Conservation (phyloP, 2,888 invertebrate genomes). For the Bruchidius siliquastri region DNA sequence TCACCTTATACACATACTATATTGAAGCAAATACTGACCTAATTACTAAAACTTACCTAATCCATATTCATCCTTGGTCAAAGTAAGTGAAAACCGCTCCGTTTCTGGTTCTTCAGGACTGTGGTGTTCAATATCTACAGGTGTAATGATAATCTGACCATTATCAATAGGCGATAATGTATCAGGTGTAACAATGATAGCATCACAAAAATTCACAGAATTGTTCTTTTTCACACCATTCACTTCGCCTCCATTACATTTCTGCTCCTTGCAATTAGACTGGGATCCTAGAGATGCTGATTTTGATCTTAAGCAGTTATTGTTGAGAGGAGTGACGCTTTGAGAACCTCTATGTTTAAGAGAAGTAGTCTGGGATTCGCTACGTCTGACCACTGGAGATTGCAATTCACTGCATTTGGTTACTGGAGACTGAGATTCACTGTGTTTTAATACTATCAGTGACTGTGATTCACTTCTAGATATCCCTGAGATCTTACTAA, state of each 20-base stretch:
- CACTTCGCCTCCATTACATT: neutral
- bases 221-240: neutral
- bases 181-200: conserved; percentile 12
- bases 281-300: neutral
- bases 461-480: neutral
- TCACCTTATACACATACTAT: too few relatives aligned
- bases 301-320: neutral
- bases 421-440: neutral
- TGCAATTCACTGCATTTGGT: neutral
- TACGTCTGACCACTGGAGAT: neutral
- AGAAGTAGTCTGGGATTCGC: neutral
- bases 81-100: conserved; percentile 74
- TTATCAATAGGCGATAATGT: conserved; percentile 31
- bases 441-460: neutral
- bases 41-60: conserved; percentile 43
- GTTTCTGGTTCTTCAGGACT: conserved; percentile 61
- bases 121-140: conserved; percentile 36
- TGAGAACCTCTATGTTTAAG: neutral
- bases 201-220: neutral
- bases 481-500: neutral
- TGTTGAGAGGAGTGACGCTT: neutral
- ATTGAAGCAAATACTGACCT: neutral
- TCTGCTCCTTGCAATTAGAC: neutral
- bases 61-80: conserved; percentile 77
- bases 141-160: conserved; percentile 34